Evolutionary conservation across 2,113 vertebrate genomes (phyloP).

Genomic region (Nanger granti): DNA sequence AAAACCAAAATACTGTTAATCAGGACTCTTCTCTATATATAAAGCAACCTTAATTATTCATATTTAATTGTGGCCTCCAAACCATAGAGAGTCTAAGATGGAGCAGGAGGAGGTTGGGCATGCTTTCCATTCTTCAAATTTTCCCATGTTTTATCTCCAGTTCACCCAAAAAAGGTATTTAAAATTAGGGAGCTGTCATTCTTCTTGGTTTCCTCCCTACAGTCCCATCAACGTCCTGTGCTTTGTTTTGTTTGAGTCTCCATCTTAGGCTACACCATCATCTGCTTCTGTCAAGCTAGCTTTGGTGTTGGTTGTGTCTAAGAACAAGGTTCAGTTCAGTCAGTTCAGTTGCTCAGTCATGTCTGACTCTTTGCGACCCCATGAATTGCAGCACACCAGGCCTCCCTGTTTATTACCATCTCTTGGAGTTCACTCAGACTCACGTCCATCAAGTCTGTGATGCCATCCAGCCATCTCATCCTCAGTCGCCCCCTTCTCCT

Average conservation of each 20-base stretch:
- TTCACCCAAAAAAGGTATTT: background rate
- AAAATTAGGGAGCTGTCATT: background rate
- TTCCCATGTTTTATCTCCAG: background rate
- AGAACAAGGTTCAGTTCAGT: background rate
- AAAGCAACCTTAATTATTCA: background rate
- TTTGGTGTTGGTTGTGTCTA: background rate
- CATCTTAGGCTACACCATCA: background rate
- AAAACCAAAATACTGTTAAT: background rate
- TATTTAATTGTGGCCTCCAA: background rate
- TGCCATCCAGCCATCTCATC: no score
- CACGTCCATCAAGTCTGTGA: no score
- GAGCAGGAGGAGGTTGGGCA: background rate
- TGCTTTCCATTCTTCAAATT: background rate
- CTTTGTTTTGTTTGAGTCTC: background rate
- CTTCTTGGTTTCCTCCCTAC: background rate
- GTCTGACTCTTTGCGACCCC: no score
- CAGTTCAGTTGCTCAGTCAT: no score
- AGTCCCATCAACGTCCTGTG: background rate
- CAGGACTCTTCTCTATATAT: background rate
- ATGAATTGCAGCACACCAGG: no score
- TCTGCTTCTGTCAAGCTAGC: background rate
- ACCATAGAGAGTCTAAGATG: background rate
- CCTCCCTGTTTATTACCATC: no score
- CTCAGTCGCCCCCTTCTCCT: no score
- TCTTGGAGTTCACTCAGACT: no score